Conservation (phyloP, 2,797 vertebrate species). For the Cottoperca gobio region DNA sequence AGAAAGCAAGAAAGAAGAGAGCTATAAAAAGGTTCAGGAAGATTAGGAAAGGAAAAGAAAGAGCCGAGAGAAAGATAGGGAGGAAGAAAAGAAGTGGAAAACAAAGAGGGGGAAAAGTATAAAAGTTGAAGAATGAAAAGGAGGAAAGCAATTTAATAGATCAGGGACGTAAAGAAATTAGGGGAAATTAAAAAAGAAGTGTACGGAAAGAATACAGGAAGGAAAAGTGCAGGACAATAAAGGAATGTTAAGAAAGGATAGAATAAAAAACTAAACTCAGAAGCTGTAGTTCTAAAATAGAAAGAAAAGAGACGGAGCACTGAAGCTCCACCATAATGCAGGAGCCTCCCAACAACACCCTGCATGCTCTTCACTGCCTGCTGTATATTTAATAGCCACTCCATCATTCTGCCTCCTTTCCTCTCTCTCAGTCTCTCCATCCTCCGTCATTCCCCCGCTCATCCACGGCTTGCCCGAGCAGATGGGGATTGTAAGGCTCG, state of each 20-base stretch:
- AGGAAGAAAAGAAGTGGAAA: not conserved
- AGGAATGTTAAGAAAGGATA: not conserved
- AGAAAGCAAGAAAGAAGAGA: not conserved
- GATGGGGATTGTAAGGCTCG: conserved; percentile 86
- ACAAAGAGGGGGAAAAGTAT: not conserved
- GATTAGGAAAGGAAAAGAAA: not conserved
- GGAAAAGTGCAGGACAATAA: not conserved
- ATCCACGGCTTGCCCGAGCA: conserved; percentile 75
- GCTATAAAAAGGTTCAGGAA: not conserved
- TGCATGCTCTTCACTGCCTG: conserved; percentile 76
- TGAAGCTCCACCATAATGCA: conserved; percentile 52
- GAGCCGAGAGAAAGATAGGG: fast-evolving
- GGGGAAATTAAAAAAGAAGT: not conserved
- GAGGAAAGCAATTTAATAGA: not conserved
- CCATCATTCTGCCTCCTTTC: conserved; percentile 83
- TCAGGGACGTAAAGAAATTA: not conserved
- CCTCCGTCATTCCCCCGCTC: conserved; percentile 54
- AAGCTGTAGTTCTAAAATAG: conserved; percentile 9
- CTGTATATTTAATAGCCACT: conserved; percentile 87
- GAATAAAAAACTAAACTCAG: conserved; percentile 13
- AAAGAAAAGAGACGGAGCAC: conserved; percentile 40
- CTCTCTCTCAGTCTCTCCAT: conserved; percentile 51
- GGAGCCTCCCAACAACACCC: conserved; percentile 75
- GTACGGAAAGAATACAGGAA: not conserved
- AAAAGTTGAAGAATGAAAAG: not conserved